Evolutionary conservation across 2,888 invertebrate genomes (phyloP), one percentile per base, ranked within the genome.

Genomic region (Brassicogethes aeneus): DNA sequence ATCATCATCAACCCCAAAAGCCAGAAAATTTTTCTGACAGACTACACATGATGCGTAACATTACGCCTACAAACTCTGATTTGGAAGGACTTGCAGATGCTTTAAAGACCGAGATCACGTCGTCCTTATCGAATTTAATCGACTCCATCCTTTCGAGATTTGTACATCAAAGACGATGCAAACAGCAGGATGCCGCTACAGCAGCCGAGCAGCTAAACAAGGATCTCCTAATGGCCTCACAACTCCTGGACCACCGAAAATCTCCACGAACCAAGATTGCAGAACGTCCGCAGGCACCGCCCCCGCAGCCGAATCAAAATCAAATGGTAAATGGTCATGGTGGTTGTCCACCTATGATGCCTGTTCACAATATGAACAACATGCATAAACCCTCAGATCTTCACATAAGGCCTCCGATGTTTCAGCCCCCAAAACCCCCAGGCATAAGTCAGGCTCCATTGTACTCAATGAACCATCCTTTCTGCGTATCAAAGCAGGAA

Each of bases 81-180:
- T 72, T 93, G 3, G 89, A 92, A 63, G 85, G 86, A 39, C 73
- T 96, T 37, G 90, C 92, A n/a, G 90, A 92, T 60, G 82, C 86
- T 40, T 75, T 96, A 3, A 95, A 95, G 70, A 82, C 80, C 38
- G 94, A 95, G 72, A 85, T 95, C 51, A 83, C 86, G 15, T 79
- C 86, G 29, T 88, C 88, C 1, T 69, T 95, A 34, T 81, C 85
- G 13, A 85, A 81, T 52, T 73, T 92, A 34, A 86, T 95, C 52
- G 94, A 95, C 66, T 86, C 87, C 14, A 86, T 93, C 45, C 79
- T 94, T 45, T 81, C 86, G 16, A 77, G 88, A 54, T 91, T 87
- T 61, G 80, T 87, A 45, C 87, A 89, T 53, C 88, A 89, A 66
- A 77, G 85, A 47, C 76, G 85, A 51, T 78, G 79, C 51, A 87